Conservation (phyloP, 2,113 vertebrate genomes). For the Mionectes macconnelli region DNA sequence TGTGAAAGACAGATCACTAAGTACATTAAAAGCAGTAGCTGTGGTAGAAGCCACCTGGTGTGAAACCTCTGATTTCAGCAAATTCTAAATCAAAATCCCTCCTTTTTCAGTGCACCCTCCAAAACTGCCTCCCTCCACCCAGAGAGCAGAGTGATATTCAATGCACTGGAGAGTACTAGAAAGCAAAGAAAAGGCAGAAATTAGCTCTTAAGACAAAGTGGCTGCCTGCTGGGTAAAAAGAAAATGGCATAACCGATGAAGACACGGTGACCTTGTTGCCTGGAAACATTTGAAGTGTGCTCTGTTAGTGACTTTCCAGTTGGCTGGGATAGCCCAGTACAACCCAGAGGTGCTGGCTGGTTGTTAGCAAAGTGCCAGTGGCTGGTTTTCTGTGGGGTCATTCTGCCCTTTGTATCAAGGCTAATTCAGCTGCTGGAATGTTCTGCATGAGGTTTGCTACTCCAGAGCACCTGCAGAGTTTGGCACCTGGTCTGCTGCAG, state of each 20-base stretch:
- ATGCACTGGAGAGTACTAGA: background rate
- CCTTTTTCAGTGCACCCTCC: background rate
- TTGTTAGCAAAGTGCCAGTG: fast-evolving
- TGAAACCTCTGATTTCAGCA: background rate
- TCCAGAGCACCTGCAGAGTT: background rate
- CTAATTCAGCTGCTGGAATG: background rate
- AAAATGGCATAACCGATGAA: background rate
- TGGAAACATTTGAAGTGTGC: background rate
- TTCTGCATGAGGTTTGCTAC: background rate
- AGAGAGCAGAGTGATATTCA: background rate
- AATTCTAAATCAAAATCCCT: background rate
- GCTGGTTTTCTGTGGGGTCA: fast-evolving
- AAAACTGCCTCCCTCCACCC: background rate
- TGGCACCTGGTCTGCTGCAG: background rate
- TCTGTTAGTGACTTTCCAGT: background rate
- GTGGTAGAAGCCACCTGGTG: background rate
- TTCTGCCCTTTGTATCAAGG: background rate
- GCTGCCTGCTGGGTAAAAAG: background rate
- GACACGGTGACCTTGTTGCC: constrained; percentile 4
- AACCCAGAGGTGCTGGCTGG: background rate
- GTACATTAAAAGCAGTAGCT: background rate
- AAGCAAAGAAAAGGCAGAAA: constrained; percentile 15
- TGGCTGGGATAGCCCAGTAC: background rate
- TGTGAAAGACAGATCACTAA: background rate
- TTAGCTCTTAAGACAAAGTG: background rate